phyloP scores from a whole-genome alignment of 2,797 vertebrate genomes.

The Notolabrus celidotus region DNA sequence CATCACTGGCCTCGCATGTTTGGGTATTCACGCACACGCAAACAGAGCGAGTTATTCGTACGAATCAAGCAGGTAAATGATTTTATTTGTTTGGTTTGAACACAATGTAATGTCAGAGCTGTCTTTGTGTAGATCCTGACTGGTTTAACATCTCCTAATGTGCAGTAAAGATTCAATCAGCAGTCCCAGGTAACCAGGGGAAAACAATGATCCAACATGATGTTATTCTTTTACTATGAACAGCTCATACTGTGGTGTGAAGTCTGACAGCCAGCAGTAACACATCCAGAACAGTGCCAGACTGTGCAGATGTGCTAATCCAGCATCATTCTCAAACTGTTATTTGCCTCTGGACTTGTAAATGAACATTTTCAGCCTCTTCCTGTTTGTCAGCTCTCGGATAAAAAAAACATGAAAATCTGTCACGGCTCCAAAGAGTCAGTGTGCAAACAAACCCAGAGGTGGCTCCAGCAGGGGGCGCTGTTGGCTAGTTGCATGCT shows the following conservation, averaged over 20 bases:
- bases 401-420: background rate
- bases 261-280: background rate
- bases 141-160: no score
- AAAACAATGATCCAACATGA: background rate
- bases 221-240: no score
- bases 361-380: background rate
- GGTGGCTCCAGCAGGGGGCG: constrained; percentile 29
- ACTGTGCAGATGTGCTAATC: background rate
- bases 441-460: background rate
- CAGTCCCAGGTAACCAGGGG: background rate
- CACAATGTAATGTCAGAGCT: no score
- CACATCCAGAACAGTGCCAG: background rate
- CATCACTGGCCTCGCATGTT: no score
- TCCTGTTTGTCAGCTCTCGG: background rate
- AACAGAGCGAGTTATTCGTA: no score
- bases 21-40: no score
- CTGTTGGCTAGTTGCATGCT: constrained; percentile 8
- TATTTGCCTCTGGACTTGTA: background rate
- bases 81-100: no score
- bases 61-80: no score
- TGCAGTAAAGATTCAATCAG: background rate
- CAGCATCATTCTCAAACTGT: background rate
- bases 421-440: background rate
- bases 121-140: no score
- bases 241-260: background rate